These are phyloP conservation scores for Crematogaster levior DNA, from an alignment of 2,888 invertebrate genomes.

Conservation along the genomic window DNA sequence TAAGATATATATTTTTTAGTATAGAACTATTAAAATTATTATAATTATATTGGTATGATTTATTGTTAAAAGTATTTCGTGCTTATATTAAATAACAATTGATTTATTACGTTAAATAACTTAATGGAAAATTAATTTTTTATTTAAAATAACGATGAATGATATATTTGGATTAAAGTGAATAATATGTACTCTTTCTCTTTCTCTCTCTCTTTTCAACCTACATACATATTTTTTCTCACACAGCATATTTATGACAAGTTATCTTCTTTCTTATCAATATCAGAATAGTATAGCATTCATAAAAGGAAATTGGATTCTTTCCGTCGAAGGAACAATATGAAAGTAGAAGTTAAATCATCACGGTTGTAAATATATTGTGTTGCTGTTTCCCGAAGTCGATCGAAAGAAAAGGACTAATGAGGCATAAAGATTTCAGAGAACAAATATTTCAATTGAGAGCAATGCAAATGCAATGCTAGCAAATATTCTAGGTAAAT, in stretches of 20 bases:
- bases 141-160: background rate
- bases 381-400: background rate
- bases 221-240: background rate
- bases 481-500: slow-evolving; percentile 69
- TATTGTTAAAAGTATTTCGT: background rate
- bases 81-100: background rate
- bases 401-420: slow-evolving; percentile 7
- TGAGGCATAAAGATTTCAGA: slow-evolving; percentile 52
- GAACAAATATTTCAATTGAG: too few relatives aligned
- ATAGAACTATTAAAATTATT: too few relatives aligned
- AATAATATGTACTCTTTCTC: background rate
- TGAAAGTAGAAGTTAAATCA: background rate
- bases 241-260: background rate
- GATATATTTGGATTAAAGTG: background rate
- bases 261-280: background rate
- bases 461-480: too few relatives aligned
- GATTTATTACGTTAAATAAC: background rate
- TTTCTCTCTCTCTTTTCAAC: background rate
- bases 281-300: background rate
- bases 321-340: background rate
- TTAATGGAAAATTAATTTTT: background rate
- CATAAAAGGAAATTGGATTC: background rate
- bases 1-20: too few relatives aligned
- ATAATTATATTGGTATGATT: too few relatives aligned
- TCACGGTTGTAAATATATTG: background rate